A percentile compares a stretch with the other conserved stretches of the same genome.
These are phyloP conservation scores for Moxostoma hubbsi DNA, from an alignment of 2,797 vertebrate species.

Conservation along the genomic window DNA sequence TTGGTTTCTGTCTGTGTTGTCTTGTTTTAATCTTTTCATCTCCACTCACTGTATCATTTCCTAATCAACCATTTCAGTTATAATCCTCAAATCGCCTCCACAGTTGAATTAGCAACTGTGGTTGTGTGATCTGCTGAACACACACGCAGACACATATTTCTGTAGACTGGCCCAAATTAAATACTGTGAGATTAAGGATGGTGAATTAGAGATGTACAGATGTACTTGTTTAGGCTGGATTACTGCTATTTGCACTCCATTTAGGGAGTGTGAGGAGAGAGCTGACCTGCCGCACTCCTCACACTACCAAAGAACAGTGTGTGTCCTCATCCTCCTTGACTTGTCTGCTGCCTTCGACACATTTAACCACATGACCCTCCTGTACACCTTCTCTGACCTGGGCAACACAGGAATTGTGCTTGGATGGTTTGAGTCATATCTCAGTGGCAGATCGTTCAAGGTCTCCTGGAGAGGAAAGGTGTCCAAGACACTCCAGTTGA, in stretches of 20 bases:
- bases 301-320: not conserved
- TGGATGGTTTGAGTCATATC: too few relatives aligned
- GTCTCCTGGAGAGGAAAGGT: too few relatives aligned
- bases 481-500: too few relatives aligned
- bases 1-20: constrained; percentile 36
- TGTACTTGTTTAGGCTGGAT: constrained; percentile 57
- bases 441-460: too few relatives aligned
- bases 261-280: constrained; percentile 43
- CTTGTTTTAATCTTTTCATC: constrained; percentile 49
- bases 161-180: constrained; percentile 49
- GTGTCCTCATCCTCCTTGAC: too few relatives aligned
- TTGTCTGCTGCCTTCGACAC: too few relatives aligned
- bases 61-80: constrained; percentile 58
- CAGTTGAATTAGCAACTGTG: constrained; percentile 44
- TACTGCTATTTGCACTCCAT: constrained; percentile 49
- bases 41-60: constrained; percentile 62
- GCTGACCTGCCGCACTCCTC: not conserved
- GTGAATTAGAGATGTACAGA: constrained; percentile 50
- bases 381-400: too few relatives aligned
- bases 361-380: too few relatives aligned
- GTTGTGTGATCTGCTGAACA: constrained; percentile 47
- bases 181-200: constrained; percentile 54
- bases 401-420: too few relatives aligned
- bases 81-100: constrained; percentile 49
- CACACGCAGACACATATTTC: not conserved